Evolutionary conservation across 1,140 invertebrate genomes (phyloP).

Genomic region (Drosophila pallidifrons): DNA sequence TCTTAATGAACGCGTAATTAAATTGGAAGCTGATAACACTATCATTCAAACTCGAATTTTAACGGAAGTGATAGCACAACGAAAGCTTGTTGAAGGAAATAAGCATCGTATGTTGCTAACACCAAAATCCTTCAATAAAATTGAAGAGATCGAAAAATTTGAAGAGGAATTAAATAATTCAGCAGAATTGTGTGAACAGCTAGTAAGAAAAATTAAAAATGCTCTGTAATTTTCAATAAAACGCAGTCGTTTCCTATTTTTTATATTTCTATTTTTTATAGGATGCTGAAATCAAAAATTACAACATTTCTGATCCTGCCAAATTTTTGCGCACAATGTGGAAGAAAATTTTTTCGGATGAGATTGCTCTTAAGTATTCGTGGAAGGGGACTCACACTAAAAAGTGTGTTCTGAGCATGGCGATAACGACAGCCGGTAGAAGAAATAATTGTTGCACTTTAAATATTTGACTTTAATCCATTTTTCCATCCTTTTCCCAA

Average conservation of each 20-base stretch:
- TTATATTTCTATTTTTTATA: too few species aligned
- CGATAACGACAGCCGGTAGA: background rate
- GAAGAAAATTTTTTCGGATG: background rate
- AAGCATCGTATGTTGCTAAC: background rate
- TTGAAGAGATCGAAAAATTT: background rate
- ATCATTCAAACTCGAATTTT: background rate
- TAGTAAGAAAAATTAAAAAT: too few species aligned
- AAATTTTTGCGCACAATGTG: background rate
- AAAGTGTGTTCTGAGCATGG: slow-evolving; percentile 19
- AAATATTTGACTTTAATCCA: too few species aligned
- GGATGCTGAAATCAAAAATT: background rate
- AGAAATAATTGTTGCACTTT: too few species aligned
- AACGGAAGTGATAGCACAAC: slow-evolving; percentile 17
- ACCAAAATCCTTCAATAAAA: background rate
- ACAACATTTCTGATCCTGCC: background rate
- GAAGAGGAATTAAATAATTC: too few species aligned
- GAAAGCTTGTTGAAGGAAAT: slow-evolving; percentile 19
- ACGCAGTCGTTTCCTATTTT: too few species aligned
- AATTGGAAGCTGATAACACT: background rate
- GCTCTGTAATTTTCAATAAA: too few species aligned
- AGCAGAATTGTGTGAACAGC: too few species aligned
- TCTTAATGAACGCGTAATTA: too few species aligned
- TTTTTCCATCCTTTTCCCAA: too few species aligned
- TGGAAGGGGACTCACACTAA: slow-evolving; percentile 23
- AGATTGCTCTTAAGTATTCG: background rate